Percentiles rank a stretch among this genome's conserved stretches.
These are phyloP conservation scores for Pholis gunnellus DNA, from an alignment of 2,113 vertebrate species.

Conservation along the genomic window DNA sequence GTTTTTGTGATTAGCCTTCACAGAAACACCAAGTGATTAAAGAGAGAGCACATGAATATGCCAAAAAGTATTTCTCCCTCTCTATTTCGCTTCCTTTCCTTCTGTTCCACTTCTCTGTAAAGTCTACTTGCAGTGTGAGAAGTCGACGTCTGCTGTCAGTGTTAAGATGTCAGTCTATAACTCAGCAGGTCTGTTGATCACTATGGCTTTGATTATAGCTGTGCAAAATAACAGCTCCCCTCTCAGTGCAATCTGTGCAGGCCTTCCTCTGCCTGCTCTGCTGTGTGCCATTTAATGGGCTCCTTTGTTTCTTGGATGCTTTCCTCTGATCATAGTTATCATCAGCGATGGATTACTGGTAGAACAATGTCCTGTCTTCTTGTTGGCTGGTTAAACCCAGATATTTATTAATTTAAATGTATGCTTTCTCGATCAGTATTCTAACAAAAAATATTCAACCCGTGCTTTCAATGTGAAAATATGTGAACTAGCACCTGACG, in stretches of 20 bases:
- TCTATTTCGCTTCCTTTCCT: not conserved
- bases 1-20: conserved; percentile 38
- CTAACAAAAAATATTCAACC: not conserved
- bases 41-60: not conserved
- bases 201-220: conserved; percentile 62
- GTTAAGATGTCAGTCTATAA: conserved; percentile 47
- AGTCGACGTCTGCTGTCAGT: conserved; percentile 45
- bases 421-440: not conserved
- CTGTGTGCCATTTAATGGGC: conserved; percentile 28
- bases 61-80: not conserved
- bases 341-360: not conserved
- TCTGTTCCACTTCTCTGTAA: not conserved
- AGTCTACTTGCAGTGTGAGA: conserved; percentile 21
- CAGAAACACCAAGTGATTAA: conserved; percentile 5
- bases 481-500: not conserved
- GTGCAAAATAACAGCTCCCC: conserved; percentile 57
- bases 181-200: conserved; percentile 54
- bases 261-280: conserved; percentile 32
- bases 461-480: not conserved
- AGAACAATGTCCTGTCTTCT: not conserved
- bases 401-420: not conserved
- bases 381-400: not conserved
- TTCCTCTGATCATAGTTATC: conserved; percentile 20
- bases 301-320: conserved; percentile 21
- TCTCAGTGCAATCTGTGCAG: conserved; percentile 51